These are phyloP conservation scores for Agrochola litura DNA, from an alignment of 2,888 invertebrate genomes.

Conservation along the genomic window DNA sequence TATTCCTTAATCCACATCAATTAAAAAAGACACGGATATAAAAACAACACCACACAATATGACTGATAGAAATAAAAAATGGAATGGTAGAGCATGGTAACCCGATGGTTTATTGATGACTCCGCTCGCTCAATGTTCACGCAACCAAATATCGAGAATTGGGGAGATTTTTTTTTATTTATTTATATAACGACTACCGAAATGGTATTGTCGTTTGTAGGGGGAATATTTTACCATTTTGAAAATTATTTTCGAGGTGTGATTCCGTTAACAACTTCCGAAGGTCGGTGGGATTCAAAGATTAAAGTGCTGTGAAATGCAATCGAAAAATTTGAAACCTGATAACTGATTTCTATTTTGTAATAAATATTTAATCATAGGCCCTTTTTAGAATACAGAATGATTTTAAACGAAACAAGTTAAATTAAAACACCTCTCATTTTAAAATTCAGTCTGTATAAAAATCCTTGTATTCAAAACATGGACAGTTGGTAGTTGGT, in stretches of 20 bases:
- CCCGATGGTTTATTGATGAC: constrained; percentile 71
- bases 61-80: constrained; percentile 49
- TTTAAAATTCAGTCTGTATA: neutral
- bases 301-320: neutral
- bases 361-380: constrained; percentile 31
- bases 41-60: constrained; percentile 19
- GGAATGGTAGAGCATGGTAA: constrained; percentile 56
- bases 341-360: neutral
- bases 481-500: too few relatives aligned
- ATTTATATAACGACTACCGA: too few relatives aligned
- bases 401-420: neutral
- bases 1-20: too few relatives aligned
- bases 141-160: constrained; percentile 35
- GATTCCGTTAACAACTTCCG: neutral
- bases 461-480: neutral
- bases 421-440: neutral
- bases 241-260: neutral
- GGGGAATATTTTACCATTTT: neutral
- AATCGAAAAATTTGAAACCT: neutral
- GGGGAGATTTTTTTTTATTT: neutral
- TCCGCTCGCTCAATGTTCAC: constrained; percentile 61
- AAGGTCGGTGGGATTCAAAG: neutral
- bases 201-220: neutral
- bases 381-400: neutral
- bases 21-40: neutral